A percentile compares a stretch with the other conserved stretches of the same genome.
Conservation (phyloP, 2,888 invertebrate genomes). For the Clepsis dumicolana region DNA sequence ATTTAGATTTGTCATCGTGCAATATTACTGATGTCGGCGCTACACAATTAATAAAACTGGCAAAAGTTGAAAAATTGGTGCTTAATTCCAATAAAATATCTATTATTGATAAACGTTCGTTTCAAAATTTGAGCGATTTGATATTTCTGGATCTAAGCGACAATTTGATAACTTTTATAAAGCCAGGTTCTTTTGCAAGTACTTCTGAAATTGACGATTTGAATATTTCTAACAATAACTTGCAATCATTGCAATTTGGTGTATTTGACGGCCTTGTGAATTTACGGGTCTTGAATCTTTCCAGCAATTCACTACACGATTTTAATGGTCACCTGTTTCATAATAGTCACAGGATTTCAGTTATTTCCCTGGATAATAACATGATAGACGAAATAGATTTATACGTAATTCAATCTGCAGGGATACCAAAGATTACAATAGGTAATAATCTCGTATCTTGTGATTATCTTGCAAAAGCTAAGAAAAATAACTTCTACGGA, state of each 20-base stretch:
- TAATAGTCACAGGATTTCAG: conserved; percentile 11
- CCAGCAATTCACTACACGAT: conserved; percentile 18
- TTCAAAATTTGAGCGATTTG: conserved; percentile 23
- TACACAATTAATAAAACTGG: background rate
- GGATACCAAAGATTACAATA: conserved; percentile 17
- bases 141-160: conserved; percentile 21
- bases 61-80: background rate
- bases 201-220: background rate
- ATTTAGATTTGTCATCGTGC: conserved; percentile 21
- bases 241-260: conserved; percentile 7
- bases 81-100: conserved; percentile 22
- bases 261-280: conserved; percentile 23
- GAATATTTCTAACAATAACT: conserved; percentile 24
- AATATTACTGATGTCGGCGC: conserved; percentile 8
- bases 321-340: conserved; percentile 18
- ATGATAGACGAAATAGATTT: conserved; percentile 27
- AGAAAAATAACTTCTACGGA: background rate
- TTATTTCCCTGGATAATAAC: conserved; percentile 22
- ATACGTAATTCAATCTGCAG: conserved; percentile 1
- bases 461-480: conserved; percentile 8
- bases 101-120: conserved; percentile 10
- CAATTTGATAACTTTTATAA: conserved; percentile 19
- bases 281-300: conserved; percentile 18
- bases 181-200: conserved; percentile 11
- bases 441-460: conserved; percentile 27